These are phyloP conservation scores for Theodoxus fluviatilis DNA, from an alignment of 2,888 invertebrate genomes.

Conservation along the genomic window DNA sequence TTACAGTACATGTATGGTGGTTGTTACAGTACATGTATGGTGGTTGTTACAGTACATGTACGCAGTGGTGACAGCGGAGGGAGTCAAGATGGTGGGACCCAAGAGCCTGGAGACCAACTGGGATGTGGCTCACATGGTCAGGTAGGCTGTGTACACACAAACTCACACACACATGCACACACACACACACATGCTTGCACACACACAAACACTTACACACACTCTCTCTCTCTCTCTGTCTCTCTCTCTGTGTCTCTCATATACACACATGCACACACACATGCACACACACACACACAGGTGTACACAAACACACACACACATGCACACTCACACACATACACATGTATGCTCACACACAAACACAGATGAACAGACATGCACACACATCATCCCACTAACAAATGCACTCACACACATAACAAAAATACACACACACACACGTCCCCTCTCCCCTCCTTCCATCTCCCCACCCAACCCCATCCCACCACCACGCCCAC, in stretches of 20 bases:
- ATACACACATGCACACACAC: neutral
- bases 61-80: too few relatives aligned
- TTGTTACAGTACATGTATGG: too few relatives aligned
- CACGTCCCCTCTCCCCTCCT: too few relatives aligned
- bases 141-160: slow-evolving; percentile 1
- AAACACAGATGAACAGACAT: neutral
- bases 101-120: too few relatives aligned
- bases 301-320: slow-evolving; percentile 8
- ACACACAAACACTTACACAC: neutral
- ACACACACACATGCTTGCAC: slow-evolving; percentile 5
- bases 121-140: neutral
- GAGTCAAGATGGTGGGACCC: too few relatives aligned
- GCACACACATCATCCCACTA: neutral
- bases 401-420: neutral
- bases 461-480: neutral
- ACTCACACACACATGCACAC: slow-evolving; percentile 7
- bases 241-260: slow-evolving; percentile 14
- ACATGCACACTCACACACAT: slow-evolving; percentile 5
- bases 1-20: too few relatives aligned
- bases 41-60: too few relatives aligned
- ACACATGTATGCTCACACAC: neutral
- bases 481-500: neutral
- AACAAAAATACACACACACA: too few relatives aligned
- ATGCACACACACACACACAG: neutral
- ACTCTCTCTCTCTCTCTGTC: neutral